A percentile compares a stretch with the other conserved stretches of the same genome.
These are phyloP conservation scores for Pseudorhiza aurosa DNA, from an alignment of 30 jellyfish, hydroid and myxozoan species.

Conservation along the genomic window DNA sequence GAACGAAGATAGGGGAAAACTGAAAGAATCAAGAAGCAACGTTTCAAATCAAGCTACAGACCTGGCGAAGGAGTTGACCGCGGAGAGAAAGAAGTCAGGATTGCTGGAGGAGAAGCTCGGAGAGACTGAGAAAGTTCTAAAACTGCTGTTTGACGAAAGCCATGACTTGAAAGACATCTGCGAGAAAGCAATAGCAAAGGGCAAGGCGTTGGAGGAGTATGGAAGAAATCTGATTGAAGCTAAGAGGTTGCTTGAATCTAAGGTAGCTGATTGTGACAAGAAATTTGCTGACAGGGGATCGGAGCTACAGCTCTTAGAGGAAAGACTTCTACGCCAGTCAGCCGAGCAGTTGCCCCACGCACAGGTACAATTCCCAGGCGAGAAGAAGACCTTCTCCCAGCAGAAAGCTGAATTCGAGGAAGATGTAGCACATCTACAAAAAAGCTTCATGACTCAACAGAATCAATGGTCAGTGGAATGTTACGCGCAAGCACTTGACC, in stretches of 20 bases:
- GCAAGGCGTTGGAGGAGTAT: slow-evolving; percentile 22
- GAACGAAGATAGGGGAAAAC: neutral
- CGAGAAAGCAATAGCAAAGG: slow-evolving; percentile 1
- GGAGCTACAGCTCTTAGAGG: neutral
- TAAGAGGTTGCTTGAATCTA: neutral
- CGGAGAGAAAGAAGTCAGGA: neutral
- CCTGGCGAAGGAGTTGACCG: neutral
- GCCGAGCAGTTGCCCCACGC: neutral
- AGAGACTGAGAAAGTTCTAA: neutral
- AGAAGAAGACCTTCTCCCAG: neutral
- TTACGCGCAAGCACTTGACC: neutral
- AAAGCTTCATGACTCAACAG: neutral
- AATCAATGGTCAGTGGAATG: slow-evolving; percentile 22
- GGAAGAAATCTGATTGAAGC: slow-evolving; percentile 1
- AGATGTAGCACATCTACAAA: neutral
- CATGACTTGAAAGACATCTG: neutral
- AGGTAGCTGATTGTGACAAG: neutral
- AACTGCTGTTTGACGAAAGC: neutral
- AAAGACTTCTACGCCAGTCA: neutral
- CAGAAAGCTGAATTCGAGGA: neutral
- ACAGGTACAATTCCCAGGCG: neutral
- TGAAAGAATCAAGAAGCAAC: neutral
- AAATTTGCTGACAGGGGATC: neutral
- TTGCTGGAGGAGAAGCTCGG: neutral
- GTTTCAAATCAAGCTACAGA: neutral